These are phyloP conservation scores for Drosophila erecta DNA, from an alignment of 1,140 invertebrate species.

Conservation along the genomic window DNA sequence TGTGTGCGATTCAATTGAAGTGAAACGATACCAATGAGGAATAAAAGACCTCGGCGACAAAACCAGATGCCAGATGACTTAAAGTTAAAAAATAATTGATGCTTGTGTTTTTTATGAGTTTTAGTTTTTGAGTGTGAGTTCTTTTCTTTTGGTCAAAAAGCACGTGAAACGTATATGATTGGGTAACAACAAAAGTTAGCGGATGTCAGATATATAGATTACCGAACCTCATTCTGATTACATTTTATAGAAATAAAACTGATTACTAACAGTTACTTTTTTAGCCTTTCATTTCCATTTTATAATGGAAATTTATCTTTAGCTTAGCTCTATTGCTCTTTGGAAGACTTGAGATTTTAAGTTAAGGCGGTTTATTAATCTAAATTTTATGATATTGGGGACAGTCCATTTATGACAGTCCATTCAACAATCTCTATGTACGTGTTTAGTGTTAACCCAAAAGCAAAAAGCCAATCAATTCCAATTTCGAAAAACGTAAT, in stretches of 20 bases:
- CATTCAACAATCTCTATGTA: no score
- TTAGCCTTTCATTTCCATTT: not conserved
- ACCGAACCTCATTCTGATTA: slow-evolving; percentile 9
- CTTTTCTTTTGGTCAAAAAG: slow-evolving; percentile 51
- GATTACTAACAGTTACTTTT: slow-evolving; percentile 3
- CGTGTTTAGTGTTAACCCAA: not conserved
- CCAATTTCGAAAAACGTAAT: not conserved
- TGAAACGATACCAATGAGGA: slow-evolving; percentile 20
- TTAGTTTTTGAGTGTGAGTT: slow-evolving; percentile 6
- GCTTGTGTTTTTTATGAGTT: slow-evolving; percentile 15
- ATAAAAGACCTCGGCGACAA: slow-evolving; percentile 9
- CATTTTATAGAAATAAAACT: slow-evolving; percentile 12
- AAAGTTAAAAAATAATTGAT: slow-evolving; percentile 31
- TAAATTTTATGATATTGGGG: no score
- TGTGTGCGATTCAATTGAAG: slow-evolving; percentile 16
- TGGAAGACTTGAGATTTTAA: not conserved
- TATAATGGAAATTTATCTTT: no score
- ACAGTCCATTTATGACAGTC: no score
- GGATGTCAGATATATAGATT: slow-evolving; percentile 22
- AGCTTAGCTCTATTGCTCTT: not conserved
- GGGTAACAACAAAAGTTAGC: slow-evolving; percentile 45
- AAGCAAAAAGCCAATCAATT: slow-evolving; percentile 5
- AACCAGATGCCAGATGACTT: slow-evolving; percentile 33
- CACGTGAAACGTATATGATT: slow-evolving; percentile 65
- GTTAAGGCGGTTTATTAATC: not conserved